Percentiles rank a stretch among this genome's conserved stretches.
phyloP scores from a whole-genome alignment of 2,888 invertebrate species.

The Drosophila recens region DNA sequence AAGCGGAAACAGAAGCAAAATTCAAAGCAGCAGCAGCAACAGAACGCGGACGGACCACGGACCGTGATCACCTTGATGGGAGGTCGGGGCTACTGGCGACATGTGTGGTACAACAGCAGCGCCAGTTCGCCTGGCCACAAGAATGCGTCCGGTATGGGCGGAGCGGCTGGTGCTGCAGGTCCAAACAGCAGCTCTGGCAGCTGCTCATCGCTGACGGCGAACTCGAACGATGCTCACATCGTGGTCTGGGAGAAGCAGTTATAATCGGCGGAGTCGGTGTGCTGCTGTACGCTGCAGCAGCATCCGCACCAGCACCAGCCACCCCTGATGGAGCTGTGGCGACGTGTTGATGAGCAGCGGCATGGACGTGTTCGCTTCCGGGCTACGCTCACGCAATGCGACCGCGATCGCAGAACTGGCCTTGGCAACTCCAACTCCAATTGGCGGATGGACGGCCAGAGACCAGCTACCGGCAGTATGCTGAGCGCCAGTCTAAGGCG shows the following conservation, averaged over 20 bases:
- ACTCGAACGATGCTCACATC: conserved; percentile 94
- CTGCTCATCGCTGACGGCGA: conserved; percentile 87
- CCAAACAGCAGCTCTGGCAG: conserved; percentile 1
- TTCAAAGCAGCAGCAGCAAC: conserved; percentile 78
- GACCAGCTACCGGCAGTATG: conserved; percentile 23
- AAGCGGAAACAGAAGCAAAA: conserved; percentile 83
- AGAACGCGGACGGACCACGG: conserved; percentile 86
- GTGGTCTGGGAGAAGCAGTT: conserved; percentile 95
- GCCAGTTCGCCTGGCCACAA: conserved; percentile 79
- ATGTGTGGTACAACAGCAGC: conserved; percentile 87
- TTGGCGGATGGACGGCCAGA: background rate
- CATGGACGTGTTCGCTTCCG: conserved; percentile 80
- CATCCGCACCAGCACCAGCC: conserved; percentile 74
- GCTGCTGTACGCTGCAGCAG: conserved; percentile 70
- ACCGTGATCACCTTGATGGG: conserved; percentile 95
- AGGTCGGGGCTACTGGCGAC: conserved; percentile 95
- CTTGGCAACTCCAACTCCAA: background rate
- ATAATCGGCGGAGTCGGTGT: conserved; percentile 86
- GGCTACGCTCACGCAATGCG: conserved; percentile 21
- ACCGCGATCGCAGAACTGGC: conserved; percentile 32
- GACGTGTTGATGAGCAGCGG: conserved; percentile 52
- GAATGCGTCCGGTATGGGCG: conserved; percentile 6
- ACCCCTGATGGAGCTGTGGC: conserved; percentile 54
- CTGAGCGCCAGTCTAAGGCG: conserved; percentile 69
- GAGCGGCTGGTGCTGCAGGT: background rate